These are phyloP conservation scores for Spheniscus mendiculus DNA, from an alignment of 2,113 vertebrate genomes.

Conservation along the genomic window DNA sequence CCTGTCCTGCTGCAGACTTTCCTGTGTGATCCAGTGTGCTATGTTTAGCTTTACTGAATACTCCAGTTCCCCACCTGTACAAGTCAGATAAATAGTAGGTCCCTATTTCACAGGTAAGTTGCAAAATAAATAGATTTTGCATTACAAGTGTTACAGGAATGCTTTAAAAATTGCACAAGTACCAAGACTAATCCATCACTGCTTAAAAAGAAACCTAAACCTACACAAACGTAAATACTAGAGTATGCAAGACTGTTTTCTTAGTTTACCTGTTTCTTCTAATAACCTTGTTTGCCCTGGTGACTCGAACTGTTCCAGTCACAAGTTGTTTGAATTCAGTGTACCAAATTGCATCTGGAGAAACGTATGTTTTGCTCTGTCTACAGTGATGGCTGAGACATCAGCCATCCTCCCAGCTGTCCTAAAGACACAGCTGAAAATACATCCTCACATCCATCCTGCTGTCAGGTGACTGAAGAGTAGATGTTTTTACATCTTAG, in stretches of 20 bases:
- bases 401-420: background rate
- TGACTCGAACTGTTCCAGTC: background rate
- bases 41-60: background rate
- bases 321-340: background rate
- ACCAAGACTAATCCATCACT: background rate
- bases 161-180: background rate
- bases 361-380: background rate
- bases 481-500: background rate
- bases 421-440: background rate
- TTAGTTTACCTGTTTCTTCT: constrained; percentile 8
- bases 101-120: background rate
- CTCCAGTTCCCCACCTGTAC: background rate
- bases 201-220: background rate
- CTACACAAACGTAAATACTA: background rate
- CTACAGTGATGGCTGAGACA: background rate
- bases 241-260: background rate
- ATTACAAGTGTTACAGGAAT: background rate
- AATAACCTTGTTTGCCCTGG: background rate
- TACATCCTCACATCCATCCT: background rate
- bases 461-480: background rate
- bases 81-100: background rate
- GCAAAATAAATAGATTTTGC: background rate
- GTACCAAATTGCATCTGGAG: background rate
- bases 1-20: background rate
- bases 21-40: background rate